Base-by-base conservation (phyloP, 2,113 vertebrate species). In the Muscicapa adusta region DNA sequence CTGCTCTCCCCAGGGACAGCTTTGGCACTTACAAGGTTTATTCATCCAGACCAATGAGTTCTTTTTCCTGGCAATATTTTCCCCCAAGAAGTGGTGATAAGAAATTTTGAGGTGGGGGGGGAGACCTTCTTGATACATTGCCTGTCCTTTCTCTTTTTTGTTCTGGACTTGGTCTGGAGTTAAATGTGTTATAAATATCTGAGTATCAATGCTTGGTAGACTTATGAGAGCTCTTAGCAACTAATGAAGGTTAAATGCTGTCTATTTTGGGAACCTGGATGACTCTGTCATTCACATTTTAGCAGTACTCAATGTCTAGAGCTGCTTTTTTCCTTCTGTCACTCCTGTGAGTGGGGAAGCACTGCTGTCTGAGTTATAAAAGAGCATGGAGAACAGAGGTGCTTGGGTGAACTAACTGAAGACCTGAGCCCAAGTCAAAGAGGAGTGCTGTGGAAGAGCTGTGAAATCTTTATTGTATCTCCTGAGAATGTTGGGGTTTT, bases 171-270 rank as follows among this genome's bases (percentile, higher is more conserved):
- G 17, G 36, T 93, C 61, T 87, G 91, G 68, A 93, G 80, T 74
- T 92, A 73, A 88, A 73, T 60, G 65, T n/a, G 68, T 88, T 95
- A 93, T 56, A 92, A 93, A 93, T 93, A 95, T 76, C 85, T 2
- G 24, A 93, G 66, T 82, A 91, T 79, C 78, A 87, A 33, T 63
- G 77, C 73, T 75, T 82, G 61, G 56, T 91, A 93, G 89, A 71
- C 61, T 93, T 94, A 48, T 0, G 56, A 96, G 93, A 88, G 94
- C 88, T 88, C 75, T 94, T 90, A 85, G 75, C 63, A 91, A 16
- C 91, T 96, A 91, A 91, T 91, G 82, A 94, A 94, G 63, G 78
- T 94, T 96, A 95, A 94, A 94, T 63, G 29, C 67, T 67, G 19
- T 88, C 89, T 96, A 74, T 96, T 96, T 94, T 85, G 60, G 82